Conservation (phyloP, 2,797 vertebrate species). For the Dermochelys coriacea region DNA sequence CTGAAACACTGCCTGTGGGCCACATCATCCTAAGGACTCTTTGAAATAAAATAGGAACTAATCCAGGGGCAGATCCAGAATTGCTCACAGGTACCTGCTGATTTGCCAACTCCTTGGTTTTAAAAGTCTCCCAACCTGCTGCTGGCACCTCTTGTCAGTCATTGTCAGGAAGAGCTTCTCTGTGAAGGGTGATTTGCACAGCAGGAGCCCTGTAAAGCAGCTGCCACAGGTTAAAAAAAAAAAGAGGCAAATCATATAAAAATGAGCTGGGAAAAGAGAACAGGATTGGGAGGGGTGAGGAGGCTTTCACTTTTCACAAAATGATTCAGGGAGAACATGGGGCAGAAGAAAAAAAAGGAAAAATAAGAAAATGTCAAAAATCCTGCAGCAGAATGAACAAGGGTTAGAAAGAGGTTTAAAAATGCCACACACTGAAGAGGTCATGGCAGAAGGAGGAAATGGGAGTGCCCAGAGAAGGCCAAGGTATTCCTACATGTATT, state of each 20-base stretch:
- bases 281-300: not conserved
- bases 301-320: constrained; percentile 19
- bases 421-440: not conserved
- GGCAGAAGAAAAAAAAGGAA: not conserved
- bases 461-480: accelerated
- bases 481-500: accelerated
- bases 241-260: constrained; percentile 63
- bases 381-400: not conserved
- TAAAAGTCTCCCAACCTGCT: constrained; percentile 64
- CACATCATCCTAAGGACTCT: constrained; percentile 46
- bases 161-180: constrained; percentile 69
- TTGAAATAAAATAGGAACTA: constrained; percentile 70
- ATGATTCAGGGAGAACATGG: constrained; percentile 14
- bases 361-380: not conserved
- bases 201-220: constrained; percentile 67
- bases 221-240: constrained; percentile 59
- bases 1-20: constrained; percentile 69
- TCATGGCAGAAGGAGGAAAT: not conserved
- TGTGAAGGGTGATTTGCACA: constrained; percentile 75
- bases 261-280: constrained; percentile 34
- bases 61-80: constrained; percentile 71
- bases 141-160: constrained; percentile 72
- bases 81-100: constrained; percentile 66
- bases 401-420: not conserved
- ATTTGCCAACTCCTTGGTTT: constrained; percentile 66